Conservation (phyloP, 2,888 invertebrate species). For the Liodrosophila aerea region DNA sequence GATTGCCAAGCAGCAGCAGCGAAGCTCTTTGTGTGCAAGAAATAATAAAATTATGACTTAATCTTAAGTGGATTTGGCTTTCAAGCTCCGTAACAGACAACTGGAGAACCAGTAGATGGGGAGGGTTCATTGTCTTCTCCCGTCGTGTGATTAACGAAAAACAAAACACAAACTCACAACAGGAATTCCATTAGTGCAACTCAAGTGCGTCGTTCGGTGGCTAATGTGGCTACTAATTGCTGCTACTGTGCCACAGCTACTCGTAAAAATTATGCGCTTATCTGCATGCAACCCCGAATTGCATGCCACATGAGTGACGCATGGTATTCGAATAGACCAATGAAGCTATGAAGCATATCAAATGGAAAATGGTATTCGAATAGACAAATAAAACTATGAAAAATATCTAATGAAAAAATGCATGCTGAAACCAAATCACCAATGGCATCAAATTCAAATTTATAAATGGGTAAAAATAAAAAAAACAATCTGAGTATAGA, state of each 20-base stretch:
- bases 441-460: neutral
- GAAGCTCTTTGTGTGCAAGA: conserved; percentile 18
- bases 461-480: no score
- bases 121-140: conserved; percentile 25
- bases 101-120: no score
- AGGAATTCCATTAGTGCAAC: conserved; percentile 52
- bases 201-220: conserved; percentile 40
- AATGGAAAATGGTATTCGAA: neutral
- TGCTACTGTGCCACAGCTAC: no score
- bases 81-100: conserved; percentile 22
- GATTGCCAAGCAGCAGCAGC: conserved; percentile 34
- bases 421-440: neutral
- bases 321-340: conserved; percentile 13
- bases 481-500: no score
- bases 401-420: neutral
- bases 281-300: conserved; percentile 38
- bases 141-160: conserved; percentile 43
- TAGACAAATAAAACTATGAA: conserved; percentile 2
- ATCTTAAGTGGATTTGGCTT: conserved; percentile 74
- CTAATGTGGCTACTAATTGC: conserved; percentile 57
- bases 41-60: conserved; percentile 53
- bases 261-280: conserved; percentile 49
- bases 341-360: neutral
- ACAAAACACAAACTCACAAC: conserved; percentile 11
- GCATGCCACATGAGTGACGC: neutral